Percentiles rank a stretch among this genome's conserved stretches.
Evolutionary conservation across 1,140 invertebrate species (phyloP).

Genomic region (Conus ventricosus): DNA sequence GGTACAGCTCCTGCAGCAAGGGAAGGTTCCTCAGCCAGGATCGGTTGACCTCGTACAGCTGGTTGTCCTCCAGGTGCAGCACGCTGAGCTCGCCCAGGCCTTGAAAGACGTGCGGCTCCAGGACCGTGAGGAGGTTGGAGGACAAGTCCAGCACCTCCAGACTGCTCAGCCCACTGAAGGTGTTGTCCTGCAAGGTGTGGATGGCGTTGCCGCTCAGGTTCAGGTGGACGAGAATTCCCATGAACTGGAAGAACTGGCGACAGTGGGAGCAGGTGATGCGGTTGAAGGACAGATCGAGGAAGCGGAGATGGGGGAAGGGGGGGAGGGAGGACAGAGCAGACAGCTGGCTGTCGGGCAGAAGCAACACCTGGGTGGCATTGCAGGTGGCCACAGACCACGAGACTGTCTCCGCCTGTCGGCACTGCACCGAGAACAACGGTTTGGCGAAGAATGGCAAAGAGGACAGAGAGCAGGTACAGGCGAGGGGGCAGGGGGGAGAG

Average conservation of each 20-base stretch:
- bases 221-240: neutral
- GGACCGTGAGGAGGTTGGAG: neutral
- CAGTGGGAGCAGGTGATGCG: neutral
- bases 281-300: neutral
- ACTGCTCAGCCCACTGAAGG: neutral
- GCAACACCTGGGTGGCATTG: neutral
- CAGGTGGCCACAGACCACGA: neutral
- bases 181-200: neutral
- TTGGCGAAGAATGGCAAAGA: neutral
- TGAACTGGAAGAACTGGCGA: neutral
- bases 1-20: conserved; percentile 53
- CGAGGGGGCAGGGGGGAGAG: neutral
- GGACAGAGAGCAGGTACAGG: neutral
- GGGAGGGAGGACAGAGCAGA: neutral
- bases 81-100: neutral
- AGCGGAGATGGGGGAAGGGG: neutral
- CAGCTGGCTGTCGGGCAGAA: neutral
- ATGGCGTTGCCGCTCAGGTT: neutral
- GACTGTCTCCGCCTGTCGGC: conserved; percentile 42
- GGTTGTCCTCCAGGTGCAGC: conserved; percentile 60
- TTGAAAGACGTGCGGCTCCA: neutral
- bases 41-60: conserved; percentile 49
- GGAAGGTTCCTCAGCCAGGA: conserved; percentile 61
- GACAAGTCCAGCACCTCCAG: neutral
- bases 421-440: conserved; percentile 57